Evolutionary conservation across 2,888 invertebrate genomes (phyloP).

Genomic region (Drosophila mimica): DNA sequence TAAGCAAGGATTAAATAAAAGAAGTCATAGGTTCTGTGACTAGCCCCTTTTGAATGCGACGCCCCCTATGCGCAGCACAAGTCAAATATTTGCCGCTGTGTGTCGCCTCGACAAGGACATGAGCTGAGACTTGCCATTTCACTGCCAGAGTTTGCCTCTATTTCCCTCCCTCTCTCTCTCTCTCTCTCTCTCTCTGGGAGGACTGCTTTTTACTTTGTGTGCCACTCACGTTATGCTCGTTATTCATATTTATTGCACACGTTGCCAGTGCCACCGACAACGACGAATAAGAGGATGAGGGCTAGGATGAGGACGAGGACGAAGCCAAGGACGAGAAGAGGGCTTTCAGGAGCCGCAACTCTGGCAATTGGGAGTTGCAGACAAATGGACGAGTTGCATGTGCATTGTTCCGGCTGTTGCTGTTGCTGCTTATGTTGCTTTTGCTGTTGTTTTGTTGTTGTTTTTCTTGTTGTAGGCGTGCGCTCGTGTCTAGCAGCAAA

Average conservation of each 20-base stretch:
- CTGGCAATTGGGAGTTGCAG: constrained; percentile 48
- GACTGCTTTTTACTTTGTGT: constrained; percentile 70
- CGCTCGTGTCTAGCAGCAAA: constrained; percentile 70
- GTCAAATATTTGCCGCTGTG: constrained; percentile 71
- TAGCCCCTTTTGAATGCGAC: constrained; percentile 10
- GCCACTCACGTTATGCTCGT: constrained; percentile 81
- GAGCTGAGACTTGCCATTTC: constrained; percentile 53
- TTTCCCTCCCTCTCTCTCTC: neutral
- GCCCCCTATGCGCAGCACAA: constrained; percentile 24
- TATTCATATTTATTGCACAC: constrained; percentile 82
- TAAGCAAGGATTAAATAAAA: constrained; percentile 78
- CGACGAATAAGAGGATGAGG: constrained; percentile 10
- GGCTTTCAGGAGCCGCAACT: constrained; percentile 29
- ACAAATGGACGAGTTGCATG: constrained; percentile 71
- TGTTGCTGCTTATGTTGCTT: constrained; percentile 12
- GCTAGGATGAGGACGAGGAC: constrained; percentile 16
- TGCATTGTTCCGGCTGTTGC: constrained; percentile 59
- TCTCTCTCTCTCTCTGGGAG: neutral
- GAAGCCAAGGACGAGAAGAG: constrained; percentile 2
- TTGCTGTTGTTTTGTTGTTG: constrained; percentile 35
- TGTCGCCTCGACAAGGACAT: constrained; percentile 58
- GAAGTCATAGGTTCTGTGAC: constrained; percentile 36
- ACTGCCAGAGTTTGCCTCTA: constrained; percentile 44
- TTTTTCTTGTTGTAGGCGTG: constrained; percentile 58
- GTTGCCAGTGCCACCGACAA: constrained; percentile 58